These are phyloP conservation scores for Leptoteleia sp. DNA, from an alignment of 1,140 invertebrate species.

Conservation along the genomic window DNA sequence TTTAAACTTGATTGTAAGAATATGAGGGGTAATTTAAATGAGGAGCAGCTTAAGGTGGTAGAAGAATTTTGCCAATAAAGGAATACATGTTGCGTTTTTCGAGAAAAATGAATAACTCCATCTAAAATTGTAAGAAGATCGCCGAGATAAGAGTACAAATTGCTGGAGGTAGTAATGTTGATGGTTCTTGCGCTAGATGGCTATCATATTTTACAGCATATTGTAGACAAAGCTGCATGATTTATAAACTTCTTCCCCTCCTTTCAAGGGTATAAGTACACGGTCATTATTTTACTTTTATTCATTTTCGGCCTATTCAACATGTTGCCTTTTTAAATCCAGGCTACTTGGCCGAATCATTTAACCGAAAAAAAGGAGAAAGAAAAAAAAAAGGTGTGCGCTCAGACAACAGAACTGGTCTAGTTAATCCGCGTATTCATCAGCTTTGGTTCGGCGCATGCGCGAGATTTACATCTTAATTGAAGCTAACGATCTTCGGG, in stretches of 20 bases:
- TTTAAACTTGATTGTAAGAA: no score
- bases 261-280: conserved; percentile 28
- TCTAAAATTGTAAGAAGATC: conserved; percentile 49
- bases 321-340: conserved; percentile 2
- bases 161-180: conserved; percentile 46
- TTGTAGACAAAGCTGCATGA: conserved; percentile 42
- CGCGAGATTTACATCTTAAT: conserved; percentile 45
- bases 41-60: no score
- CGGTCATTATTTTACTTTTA: conserved; percentile 18
- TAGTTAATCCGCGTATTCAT: conserved; percentile 26
- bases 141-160: conserved; percentile 45
- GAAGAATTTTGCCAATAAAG: neutral
- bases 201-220: conserved; percentile 40
- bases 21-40: no score
- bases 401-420: no score
- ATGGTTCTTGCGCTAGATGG: conserved; percentile 40
- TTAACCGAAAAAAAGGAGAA: conserved; percentile 7
- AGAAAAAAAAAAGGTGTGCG: conserved; percentile 20
- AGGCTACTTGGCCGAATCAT: neutral
- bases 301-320: conserved; percentile 18
- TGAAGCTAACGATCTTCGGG: conserved; percentile 53
- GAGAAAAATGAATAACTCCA: conserved; percentile 36
- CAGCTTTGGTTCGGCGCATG: conserved; percentile 8
- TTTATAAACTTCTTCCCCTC: conserved; percentile 16
- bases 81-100: conserved; percentile 16